A percentile compares a stretch with the other conserved stretches of the same genome.
These are phyloP conservation scores for Momotus momota DNA, from an alignment of 2,797 vertebrate species.

Conservation along the genomic window DNA sequence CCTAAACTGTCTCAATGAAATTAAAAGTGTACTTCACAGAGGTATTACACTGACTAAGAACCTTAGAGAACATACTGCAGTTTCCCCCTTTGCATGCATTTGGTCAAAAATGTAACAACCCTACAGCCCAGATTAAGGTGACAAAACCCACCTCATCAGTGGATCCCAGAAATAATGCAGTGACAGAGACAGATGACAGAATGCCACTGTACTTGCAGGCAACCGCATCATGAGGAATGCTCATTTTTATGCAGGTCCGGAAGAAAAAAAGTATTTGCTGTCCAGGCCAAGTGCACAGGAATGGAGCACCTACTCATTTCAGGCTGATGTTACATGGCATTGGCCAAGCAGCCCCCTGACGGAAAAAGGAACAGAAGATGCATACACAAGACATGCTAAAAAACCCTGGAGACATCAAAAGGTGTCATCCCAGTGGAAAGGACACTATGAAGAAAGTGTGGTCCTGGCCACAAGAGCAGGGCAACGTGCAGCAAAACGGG, in stretches of 20 bases:
- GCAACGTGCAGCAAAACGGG: fast-evolving
- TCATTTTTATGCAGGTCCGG: not conserved
- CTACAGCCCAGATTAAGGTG: not conserved
- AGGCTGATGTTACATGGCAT: not conserved
- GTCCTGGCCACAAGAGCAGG: not conserved
- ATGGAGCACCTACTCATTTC: not conserved
- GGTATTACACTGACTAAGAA: not conserved
- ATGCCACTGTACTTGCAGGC: not conserved
- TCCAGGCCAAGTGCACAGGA: not conserved
- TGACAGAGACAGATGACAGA: not conserved
- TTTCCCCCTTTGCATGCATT: not conserved
- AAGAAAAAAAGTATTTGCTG: not conserved
- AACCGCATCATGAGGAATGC: not conserved
- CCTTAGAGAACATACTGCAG: not conserved
- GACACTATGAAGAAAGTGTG: not conserved
- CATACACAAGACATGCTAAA: not conserved
- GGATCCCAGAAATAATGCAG: not conserved
- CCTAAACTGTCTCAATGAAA: not conserved
- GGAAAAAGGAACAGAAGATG: not conserved
- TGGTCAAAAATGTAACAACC: not conserved
- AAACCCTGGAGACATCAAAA: not conserved
- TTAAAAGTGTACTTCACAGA: not conserved
- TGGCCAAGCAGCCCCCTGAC: not conserved
- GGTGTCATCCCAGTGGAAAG: not conserved
- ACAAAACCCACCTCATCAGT: not conserved